These are phyloP conservation scores for Tuta absoluta DNA, from an alignment of 2,888 invertebrate genomes.

Conservation along the genomic window DNA sequence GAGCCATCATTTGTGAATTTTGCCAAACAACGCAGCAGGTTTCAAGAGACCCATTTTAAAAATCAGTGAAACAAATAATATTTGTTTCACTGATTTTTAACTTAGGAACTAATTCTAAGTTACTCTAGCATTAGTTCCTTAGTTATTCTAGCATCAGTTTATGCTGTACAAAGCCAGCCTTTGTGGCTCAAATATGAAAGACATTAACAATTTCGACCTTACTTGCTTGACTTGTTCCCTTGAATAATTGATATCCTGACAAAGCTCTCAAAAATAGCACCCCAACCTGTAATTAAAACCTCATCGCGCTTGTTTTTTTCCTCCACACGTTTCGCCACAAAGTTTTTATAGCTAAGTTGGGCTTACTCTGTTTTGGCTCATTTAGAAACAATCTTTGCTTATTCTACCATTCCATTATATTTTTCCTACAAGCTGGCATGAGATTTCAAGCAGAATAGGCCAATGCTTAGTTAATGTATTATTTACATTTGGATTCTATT, in stretches of 20 bases:
- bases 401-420: too few relatives aligned
- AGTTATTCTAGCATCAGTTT: too few relatives aligned
- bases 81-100: too few relatives aligned
- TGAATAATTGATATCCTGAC: background rate
- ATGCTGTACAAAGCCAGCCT: too few relatives aligned
- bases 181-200: too few relatives aligned
- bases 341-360: constrained; percentile 61
- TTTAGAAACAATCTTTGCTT: constrained; percentile 74
- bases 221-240: background rate
- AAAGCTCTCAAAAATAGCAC: constrained; percentile 16
- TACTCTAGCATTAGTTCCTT: too few relatives aligned
- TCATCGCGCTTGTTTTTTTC: constrained; percentile 40
- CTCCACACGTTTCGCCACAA: constrained; percentile 52
- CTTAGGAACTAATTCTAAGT: too few relatives aligned
- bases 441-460: too few relatives aligned
- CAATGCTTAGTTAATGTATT: too few relatives aligned
- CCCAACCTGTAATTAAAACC: constrained; percentile 40
- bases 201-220: background rate
- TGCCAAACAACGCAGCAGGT: constrained; percentile 6
- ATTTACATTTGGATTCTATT: too few relatives aligned
- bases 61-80: background rate
- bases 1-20: constrained; percentile 18
- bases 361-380: constrained; percentile 69
- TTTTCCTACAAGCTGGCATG: too few relatives aligned
- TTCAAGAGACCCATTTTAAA: background rate